Base-by-base conservation (phyloP, 2,797 vertebrate genomes). In the Clarias fuscus region DNA sequence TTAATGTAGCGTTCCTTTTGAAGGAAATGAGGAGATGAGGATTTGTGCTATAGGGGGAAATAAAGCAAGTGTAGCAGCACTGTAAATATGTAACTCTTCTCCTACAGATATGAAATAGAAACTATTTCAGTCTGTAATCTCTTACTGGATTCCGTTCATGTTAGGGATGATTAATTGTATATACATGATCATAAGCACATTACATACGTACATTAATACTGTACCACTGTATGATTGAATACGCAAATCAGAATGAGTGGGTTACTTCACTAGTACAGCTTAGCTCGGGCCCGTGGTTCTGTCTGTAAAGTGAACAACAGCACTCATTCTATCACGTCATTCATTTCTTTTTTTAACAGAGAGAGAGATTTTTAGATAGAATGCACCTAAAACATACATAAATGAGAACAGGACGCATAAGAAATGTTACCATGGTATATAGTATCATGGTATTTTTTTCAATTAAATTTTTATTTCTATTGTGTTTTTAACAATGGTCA, bases 1-100 rank as follows among this genome's bases (percentile, higher is more conserved):
- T 75, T 73, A 86, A 85, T 78, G 88, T 86, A 56, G 40, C 40
- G 67, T 37, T 67, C 24, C 48, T 82, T 83, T 75, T 15, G 5
- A 15, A 79, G 43, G 88, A 11, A 24, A 30, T 37, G 70, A 30
- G 30, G 75, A 82, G 75, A 65, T 71, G 67, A 68, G 61, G 59
- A 43, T 62, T 70, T 86, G 67, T 87, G 64, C 53, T 22, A 75
- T 62, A 14, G 64, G n/a, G 76, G 59, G 37, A 77, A 70, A 65
- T 37, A 56, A 53, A 53, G 71, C 1, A 71, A 68, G 72, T 17
- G 18, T 62, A 73, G 78, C 17, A 64, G 15, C 24, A 64, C 65
- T 65, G 67, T 73, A 56, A 84, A 84, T 17, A 79, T 22, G 5
- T 43, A 7, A 6, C 27, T 77, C 72, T 83, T 40, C 18, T 37